A percentile compares a stretch with the other conserved stretches of the same genome.
Evolutionary conservation across 2,888 invertebrate genomes (phyloP).

Genomic region (Leucophenga maculata): DNA sequence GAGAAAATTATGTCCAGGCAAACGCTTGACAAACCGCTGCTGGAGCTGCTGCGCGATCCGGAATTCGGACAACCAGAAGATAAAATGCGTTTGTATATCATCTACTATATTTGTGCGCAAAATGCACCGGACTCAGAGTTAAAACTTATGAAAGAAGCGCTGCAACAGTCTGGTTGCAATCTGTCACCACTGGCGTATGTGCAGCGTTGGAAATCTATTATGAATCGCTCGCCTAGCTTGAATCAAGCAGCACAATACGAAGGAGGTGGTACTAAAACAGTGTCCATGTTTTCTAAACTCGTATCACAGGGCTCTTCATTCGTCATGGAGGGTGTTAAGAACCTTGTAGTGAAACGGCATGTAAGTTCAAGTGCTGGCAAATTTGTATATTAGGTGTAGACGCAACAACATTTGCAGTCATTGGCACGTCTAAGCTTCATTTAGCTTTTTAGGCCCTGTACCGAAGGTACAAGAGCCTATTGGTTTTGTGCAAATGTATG

Average conservation of each 20-base stretch:
- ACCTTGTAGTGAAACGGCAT: slow-evolving; percentile 97
- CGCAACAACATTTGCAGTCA: too few species aligned
- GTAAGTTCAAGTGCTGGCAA: slow-evolving; percentile 74
- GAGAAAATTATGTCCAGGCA: slow-evolving; percentile 96
- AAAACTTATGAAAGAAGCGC: slow-evolving; percentile 85
- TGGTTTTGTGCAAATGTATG: too few species aligned
- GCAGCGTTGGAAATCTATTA: slow-evolving; percentile 85
- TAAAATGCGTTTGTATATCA: slow-evolving; percentile 93
- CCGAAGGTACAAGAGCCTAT: too few species aligned
- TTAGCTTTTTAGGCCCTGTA: too few species aligned
- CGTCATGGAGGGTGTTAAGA: slow-evolving; percentile 99
- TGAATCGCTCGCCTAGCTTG: slow-evolving; percentile 65
- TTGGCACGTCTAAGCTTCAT: too few species aligned
- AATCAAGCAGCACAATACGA: slow-evolving; percentile 87
- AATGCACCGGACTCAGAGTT: slow-evolving; percentile 87
- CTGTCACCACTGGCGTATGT: slow-evolving; percentile 89
- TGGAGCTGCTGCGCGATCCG: slow-evolving; percentile 89
- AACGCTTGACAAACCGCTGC: slow-evolving; percentile 85
- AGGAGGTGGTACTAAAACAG: slow-evolving; percentile 94
- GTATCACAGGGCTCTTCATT: slow-evolving; percentile 97
- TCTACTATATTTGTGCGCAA: slow-evolving; percentile 89
- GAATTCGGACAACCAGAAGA: slow-evolving; percentile 92
- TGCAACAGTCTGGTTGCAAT: slow-evolving; percentile 88
- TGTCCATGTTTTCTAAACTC: slow-evolving; percentile 98
- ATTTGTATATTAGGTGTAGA: not conserved